These are phyloP conservation scores for Drosophila lacicola DNA, from an alignment of 2,888 invertebrate species.

Conservation along the genomic window DNA sequence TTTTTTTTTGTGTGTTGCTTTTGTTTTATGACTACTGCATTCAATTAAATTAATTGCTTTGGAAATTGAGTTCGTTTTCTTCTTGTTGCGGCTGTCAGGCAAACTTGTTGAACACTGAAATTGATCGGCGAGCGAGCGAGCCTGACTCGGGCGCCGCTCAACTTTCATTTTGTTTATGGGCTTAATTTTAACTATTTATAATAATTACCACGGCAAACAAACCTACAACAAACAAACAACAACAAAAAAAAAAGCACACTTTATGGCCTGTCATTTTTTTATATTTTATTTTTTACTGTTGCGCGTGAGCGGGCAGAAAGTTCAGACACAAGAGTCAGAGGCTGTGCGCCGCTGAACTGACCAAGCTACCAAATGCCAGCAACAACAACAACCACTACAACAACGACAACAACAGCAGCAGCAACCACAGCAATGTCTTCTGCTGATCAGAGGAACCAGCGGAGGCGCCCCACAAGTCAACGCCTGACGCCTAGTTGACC, in stretches of 20 bases:
- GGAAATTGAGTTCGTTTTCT: constrained; percentile 67
- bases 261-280: constrained; percentile 22
- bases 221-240: constrained; percentile 28
- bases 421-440: constrained; percentile 12
- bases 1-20: neutral
- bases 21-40: constrained; percentile 67
- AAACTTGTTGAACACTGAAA: constrained; percentile 49
- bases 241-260: constrained; percentile 17
- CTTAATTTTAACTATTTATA: constrained; percentile 74
- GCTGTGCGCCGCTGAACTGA: constrained; percentile 29
- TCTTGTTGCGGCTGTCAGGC: constrained; percentile 20
- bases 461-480: constrained; percentile 30
- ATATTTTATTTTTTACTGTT: constrained; percentile 13
- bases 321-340: constrained; percentile 36
- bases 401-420: constrained; percentile 5
- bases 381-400: constrained; percentile 8
- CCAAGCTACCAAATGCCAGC: constrained; percentile 19
- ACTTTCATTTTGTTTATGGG: constrained; percentile 72
- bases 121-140: constrained; percentile 30
- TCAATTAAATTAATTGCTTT: constrained; percentile 78
- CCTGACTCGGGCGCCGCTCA: constrained; percentile 20
- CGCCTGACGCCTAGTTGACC: constrained; percentile 59
- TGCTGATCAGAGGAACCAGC: constrained; percentile 26
- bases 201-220: constrained; percentile 64
- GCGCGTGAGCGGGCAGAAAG: constrained; percentile 48